These are phyloP conservation scores for Cercopithecus mona DNA, from an alignment of 2,113 vertebrate genomes.

Conservation along the genomic window DNA sequence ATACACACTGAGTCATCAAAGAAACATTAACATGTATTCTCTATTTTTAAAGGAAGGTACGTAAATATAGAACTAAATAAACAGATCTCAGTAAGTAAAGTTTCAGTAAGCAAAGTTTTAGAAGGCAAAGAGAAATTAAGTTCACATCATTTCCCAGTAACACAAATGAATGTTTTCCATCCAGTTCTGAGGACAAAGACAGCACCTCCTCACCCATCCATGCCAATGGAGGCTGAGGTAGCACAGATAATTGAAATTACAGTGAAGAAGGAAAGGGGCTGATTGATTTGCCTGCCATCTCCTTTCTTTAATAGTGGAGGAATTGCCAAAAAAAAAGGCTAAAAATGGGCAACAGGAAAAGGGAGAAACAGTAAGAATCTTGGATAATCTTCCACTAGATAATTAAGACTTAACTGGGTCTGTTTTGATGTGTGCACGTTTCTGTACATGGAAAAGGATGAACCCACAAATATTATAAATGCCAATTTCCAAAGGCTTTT, in stretches of 20 bases:
- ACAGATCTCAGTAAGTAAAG: neutral
- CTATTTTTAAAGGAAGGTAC: neutral
- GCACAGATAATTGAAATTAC: neutral
- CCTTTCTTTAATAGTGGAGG: neutral
- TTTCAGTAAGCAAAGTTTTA: slow-evolving; percentile 6
- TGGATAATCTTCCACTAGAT: neutral
- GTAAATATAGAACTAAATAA: neutral
- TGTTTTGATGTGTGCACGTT: slow-evolving; percentile 65
- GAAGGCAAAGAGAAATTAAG: neutral
- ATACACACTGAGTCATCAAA: neutral
- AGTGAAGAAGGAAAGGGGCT: neutral
- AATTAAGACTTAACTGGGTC: slow-evolving; percentile 55
- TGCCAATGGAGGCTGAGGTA: neutral
- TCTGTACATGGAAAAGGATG: slow-evolving; percentile 24
- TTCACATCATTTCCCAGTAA: neutral
- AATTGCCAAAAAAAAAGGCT: slow-evolving; percentile 20
- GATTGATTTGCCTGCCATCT: neutral
- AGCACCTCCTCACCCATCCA: neutral
- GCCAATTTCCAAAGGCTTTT: slow-evolving; percentile 62
- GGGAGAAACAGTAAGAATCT: slow-evolving; percentile 14
- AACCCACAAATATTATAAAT: slow-evolving; percentile 61
- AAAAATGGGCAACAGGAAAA: slow-evolving; percentile 28
- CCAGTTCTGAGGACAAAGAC: neutral
- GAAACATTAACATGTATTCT: neutral
- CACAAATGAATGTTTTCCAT: neutral